Conservation (phyloP, 2,888 invertebrate genomes). For the Lithophane semibrunnea region DNA sequence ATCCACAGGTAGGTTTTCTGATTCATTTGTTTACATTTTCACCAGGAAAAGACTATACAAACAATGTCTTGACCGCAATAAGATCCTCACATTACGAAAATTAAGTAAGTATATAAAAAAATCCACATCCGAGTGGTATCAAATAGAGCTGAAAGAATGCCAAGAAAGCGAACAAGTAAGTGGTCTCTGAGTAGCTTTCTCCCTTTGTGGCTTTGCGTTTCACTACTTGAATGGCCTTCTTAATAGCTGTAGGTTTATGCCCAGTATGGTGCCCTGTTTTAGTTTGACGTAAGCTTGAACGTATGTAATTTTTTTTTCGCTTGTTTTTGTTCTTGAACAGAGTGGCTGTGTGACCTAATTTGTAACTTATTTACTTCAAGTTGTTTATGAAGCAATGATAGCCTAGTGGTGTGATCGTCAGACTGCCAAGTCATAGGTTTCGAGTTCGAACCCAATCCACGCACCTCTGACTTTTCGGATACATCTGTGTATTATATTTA, state of each 20-base stretch:
- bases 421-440: no score
- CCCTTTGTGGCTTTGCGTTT: slow-evolving; percentile 80
- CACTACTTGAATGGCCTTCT: slow-evolving; percentile 77
- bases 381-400: not conserved
- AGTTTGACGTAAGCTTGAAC: slow-evolving; percentile 48
- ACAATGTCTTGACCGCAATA: slow-evolving; percentile 25
- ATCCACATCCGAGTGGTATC: slow-evolving; percentile 65
- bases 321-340: not conserved
- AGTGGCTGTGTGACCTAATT: slow-evolving; percentile 1
- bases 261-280: slow-evolving; percentile 64
- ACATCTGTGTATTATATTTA: no score
- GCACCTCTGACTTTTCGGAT: no score
- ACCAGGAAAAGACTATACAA: not conserved
- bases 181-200: slow-evolving; percentile 76
- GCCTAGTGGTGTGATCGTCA: no score
- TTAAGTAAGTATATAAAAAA: slow-evolving; percentile 55
- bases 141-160: slow-evolving; percentile 79
- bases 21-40: not conserved
- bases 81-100: slow-evolving; percentile 46
- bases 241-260: slow-evolving; percentile 75
- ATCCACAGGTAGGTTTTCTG: not conserved
- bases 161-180: slow-evolving; percentile 80
- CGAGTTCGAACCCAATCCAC: no score
- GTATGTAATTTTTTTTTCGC: slow-evolving; percentile 30
- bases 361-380: not conserved